These are phyloP conservation scores for Holacanthella duospinosa DNA, from an alignment of 2,888 invertebrate species.

Conservation along the genomic window DNA sequence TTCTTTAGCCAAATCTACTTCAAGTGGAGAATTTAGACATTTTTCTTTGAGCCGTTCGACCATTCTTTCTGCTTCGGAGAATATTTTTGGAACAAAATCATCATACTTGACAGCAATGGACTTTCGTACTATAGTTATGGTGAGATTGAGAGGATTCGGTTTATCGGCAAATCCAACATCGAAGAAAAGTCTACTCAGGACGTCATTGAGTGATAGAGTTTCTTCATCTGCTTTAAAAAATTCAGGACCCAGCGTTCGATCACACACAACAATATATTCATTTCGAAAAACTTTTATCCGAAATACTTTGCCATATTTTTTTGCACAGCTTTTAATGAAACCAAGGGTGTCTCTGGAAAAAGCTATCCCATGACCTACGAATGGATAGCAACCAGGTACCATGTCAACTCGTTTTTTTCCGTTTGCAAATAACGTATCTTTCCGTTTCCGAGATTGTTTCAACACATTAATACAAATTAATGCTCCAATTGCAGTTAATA, in stretches of 20 bases:
- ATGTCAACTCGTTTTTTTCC: neutral
- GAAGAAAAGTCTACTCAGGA: neutral
- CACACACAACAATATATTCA: constrained; percentile 1
- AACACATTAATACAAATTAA: too few species aligned
- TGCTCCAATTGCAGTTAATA: too few species aligned
- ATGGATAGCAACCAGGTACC: constrained; percentile 1
- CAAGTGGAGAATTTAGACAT: neutral
- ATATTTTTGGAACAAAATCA: neutral
- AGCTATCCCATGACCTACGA: constrained; percentile 7
- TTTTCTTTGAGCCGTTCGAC: neutral
- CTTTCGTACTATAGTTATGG: neutral
- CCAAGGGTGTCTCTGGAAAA: neutral
- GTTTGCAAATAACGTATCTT: too few species aligned
- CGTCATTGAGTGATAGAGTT: neutral
- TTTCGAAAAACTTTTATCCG: neutral
- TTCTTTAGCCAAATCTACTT: neutral
- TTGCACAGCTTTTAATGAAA: neutral
- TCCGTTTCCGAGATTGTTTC: too few species aligned
- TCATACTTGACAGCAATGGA: constrained; percentile 7
- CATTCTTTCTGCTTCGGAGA: neutral
- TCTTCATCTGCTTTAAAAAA: constrained; percentile 5
- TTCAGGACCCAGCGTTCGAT: neutral
- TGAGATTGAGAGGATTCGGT: neutral
- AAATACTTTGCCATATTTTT: neutral
- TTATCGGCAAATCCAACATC: neutral